Conservation (phyloP, 2,888 invertebrate genomes). For the Cephus sareptanus region DNA sequence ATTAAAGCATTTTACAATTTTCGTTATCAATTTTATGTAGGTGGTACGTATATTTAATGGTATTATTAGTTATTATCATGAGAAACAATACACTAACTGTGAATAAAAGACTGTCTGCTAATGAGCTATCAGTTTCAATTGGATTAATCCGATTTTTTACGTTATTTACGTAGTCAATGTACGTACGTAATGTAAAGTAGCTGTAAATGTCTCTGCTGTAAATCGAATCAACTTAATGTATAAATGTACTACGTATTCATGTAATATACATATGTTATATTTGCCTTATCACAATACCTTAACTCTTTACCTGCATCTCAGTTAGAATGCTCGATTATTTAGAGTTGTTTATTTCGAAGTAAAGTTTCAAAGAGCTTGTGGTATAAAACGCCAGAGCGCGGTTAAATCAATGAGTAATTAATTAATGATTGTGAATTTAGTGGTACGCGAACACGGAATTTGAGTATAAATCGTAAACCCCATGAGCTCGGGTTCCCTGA, state of each 20-base stretch:
- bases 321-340: no score
- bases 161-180: slow-evolving; percentile 32
- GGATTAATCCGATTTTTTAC: slow-evolving; percentile 22
- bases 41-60: background rate
- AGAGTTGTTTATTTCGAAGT: no score
- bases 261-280: no score
- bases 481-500: background rate
- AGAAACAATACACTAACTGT: background rate
- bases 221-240: no score
- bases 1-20: no score
- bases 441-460: background rate
- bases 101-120: slow-evolving; percentile 1
- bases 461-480: background rate
- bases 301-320: no score
- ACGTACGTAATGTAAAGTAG: slow-evolving; percentile 21
- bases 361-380: background rate
- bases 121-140: slow-evolving; percentile 3
- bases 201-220: no score
- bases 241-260: no score
- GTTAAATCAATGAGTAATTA: background rate
- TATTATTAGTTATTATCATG: slow-evolving; percentile 11
- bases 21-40: no score
- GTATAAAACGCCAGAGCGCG: background rate
- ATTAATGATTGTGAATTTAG: background rate
- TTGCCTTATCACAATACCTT: no score